phyloP scores from a whole-genome alignment of 1,140 invertebrate species.

The Brachionus calyciflorus region DNA sequence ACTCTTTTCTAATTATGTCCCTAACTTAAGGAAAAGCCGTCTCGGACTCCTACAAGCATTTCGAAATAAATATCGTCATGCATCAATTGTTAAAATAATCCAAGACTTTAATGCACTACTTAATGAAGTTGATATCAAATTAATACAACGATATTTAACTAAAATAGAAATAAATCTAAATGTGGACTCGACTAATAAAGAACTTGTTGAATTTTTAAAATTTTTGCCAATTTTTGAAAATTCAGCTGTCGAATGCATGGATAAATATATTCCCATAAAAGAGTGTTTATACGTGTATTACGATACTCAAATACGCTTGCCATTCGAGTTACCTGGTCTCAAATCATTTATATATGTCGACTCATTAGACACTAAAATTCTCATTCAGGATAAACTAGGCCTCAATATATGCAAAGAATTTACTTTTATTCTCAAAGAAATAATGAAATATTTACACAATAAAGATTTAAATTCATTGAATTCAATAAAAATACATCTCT shows the following conservation, averaged over 20 bases:
- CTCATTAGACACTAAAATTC: neutral
- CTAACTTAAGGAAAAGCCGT: neutral
- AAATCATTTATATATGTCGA: slow-evolving; percentile 23
- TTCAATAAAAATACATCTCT: slow-evolving; percentile 4
- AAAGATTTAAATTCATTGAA: neutral
- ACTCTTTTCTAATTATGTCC: slow-evolving; percentile 11
- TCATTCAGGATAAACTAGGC: slow-evolving; percentile 19
- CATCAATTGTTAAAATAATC: neutral
- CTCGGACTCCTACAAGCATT: slow-evolving; percentile 17
- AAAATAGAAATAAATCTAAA: neutral
- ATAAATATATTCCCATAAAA: slow-evolving; percentile 21
- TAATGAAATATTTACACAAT: neutral
- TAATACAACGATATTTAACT: slow-evolving; percentile 17
- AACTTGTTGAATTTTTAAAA: slow-evolving; percentile 30
- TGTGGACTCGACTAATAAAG: neutral
- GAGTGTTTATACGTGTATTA: slow-evolving; percentile 5
- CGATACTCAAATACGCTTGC: slow-evolving; percentile 40
- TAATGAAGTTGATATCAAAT: slow-evolving; percentile 12
- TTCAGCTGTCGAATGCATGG: neutral
- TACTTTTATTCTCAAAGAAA: neutral
- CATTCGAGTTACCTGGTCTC: slow-evolving; percentile 18
- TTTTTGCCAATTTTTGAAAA: slow-evolving; percentile 46
- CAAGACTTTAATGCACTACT: slow-evolving; percentile 43
- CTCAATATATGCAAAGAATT: neutral
- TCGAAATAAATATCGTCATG: neutral